These are phyloP conservation scores for Neoseiulus cucumeris DNA, from an alignment of 1,140 invertebrate genomes.

Conservation along the genomic window DNA sequence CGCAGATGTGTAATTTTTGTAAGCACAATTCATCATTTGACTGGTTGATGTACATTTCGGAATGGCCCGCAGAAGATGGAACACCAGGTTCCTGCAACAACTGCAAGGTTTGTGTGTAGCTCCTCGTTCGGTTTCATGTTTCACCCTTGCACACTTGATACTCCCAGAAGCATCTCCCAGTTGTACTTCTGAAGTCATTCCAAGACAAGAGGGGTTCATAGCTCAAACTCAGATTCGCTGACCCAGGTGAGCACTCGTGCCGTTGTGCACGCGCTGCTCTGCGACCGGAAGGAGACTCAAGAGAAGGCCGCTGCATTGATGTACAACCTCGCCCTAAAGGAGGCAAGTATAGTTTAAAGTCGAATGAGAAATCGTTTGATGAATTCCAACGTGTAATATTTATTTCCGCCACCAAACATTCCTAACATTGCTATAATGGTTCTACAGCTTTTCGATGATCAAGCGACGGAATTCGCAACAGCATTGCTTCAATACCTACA, in stretches of 20 bases:
- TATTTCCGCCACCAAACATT: conserved; percentile 33
- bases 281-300: conserved; percentile 42
- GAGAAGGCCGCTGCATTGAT: conserved; percentile 62
- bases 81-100: conserved; percentile 44
- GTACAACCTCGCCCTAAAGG: conserved; percentile 77
- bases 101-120: conserved; percentile 15
- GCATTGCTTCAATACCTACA: conserved; percentile 73
- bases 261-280: conserved; percentile 59
- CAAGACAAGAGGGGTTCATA: too few species aligned
- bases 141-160: too few species aligned
- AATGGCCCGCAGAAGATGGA: conserved; percentile 9
- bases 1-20: conserved; percentile 69
- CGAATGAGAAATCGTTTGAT: too few species aligned
- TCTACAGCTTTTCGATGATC: conserved; percentile 67
- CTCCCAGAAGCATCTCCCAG: too few species aligned
- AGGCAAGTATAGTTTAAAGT: conserved; percentile 35
- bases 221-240: too few species aligned
- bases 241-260: conserved; percentile 60
- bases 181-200: too few species aligned
- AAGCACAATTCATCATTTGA: conserved; percentile 68
- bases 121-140: too few species aligned
- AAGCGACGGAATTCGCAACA: conserved; percentile 73
- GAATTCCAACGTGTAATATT: conserved; percentile 34
- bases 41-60: conserved; percentile 72
- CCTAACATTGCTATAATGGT: conserved; percentile 13